Evolutionary conservation across 2,888 invertebrate genomes (phyloP).

Genomic region (Lysandra coridon): DNA sequence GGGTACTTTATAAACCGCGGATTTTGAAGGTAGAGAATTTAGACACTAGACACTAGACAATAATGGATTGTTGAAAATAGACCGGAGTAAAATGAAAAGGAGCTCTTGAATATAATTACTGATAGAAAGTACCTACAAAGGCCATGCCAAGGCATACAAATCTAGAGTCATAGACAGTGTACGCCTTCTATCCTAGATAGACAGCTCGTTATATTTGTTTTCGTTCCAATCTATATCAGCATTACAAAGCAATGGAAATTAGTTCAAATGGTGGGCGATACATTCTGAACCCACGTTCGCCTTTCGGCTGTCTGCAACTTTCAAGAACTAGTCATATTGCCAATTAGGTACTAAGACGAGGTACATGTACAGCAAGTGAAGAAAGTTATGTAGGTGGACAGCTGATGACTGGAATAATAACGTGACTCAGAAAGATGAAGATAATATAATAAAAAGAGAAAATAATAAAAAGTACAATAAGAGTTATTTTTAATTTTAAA

Average conservation of each 20-base stretch:
- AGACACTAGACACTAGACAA: too few species aligned
- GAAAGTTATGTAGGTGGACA: conserved; percentile 33
- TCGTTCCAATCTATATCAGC: neutral
- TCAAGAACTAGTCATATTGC: conserved; percentile 21
- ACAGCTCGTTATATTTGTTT: neutral
- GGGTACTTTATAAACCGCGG: too few species aligned
- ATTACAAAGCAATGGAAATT: conserved; percentile 9
- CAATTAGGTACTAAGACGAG: conserved; percentile 12
- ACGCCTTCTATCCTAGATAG: neutral
- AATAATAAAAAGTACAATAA: neutral
- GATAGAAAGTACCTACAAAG: too few species aligned
- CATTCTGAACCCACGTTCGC: conserved; percentile 22
- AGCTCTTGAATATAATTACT: too few species aligned
- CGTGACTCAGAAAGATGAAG: conserved; percentile 3
- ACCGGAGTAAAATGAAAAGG: too few species aligned
- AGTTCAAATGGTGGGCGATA: conserved; percentile 9
- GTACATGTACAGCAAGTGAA: neutral
- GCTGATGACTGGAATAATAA: neutral
- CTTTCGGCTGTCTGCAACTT: conserved; percentile 1
- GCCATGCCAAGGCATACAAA: too few species aligned
- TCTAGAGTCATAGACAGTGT: neutral
- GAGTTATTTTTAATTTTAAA: neutral
- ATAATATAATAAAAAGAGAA: neutral
- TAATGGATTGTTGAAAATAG: too few species aligned
- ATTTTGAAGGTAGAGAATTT: too few species aligned